Conservation (phyloP, 1,140 invertebrate genomes). For the Hirudo medicinalis region DNA sequence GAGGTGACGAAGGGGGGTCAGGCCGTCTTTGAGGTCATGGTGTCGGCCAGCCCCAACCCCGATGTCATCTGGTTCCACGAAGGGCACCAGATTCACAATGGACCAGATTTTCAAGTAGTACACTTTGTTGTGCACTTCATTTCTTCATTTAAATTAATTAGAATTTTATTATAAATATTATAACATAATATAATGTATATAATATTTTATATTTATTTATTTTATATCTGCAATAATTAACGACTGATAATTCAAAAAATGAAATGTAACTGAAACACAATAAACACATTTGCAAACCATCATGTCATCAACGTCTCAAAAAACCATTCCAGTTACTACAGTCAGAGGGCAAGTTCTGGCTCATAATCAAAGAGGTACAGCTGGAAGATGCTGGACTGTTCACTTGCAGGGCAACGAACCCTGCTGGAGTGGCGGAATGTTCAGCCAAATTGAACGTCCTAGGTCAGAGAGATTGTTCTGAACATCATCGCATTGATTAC, state of each 20-base stretch:
- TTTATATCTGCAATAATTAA: background rate
- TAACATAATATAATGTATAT: no score
- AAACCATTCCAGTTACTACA: conserved; percentile 31
- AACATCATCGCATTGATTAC: background rate
- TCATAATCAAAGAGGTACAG: conserved; percentile 49
- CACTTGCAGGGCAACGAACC: conserved; percentile 77
- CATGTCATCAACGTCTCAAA: background rate
- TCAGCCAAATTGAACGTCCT: conserved; percentile 45
- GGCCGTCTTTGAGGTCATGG: conserved; percentile 83
- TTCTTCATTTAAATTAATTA: background rate
- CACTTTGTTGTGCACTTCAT: background rate
- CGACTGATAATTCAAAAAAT: background rate
- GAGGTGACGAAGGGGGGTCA: conserved; percentile 44
- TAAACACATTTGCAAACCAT: background rate
- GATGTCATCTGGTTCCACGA: conserved; percentile 43
- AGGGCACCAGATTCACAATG: conserved; percentile 20
- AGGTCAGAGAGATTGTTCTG: conserved; percentile 35
- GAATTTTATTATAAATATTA: no score
- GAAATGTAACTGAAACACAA: background rate
- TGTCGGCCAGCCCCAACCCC: conserved; percentile 84
- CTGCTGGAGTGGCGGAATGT: conserved; percentile 63
- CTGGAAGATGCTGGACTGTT: conserved; percentile 86
- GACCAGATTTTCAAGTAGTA: conserved; percentile 21
- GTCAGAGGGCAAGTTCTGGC: conserved; percentile 29
- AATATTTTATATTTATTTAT: background rate